These are phyloP conservation scores for Caradrina kadenii DNA, from an alignment of 2,888 invertebrate genomes.

Conservation along the genomic window DNA sequence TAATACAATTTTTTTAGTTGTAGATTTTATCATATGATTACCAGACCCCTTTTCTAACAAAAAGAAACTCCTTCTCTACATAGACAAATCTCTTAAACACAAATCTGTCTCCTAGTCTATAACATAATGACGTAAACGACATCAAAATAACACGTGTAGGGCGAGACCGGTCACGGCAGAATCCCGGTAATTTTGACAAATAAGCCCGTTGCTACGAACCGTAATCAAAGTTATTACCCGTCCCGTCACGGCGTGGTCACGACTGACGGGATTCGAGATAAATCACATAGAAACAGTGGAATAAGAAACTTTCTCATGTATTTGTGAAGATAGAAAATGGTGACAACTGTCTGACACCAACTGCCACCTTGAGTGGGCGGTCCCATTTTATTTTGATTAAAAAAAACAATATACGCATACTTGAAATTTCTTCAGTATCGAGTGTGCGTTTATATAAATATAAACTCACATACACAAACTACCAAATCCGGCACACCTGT, in stretches of 20 bases:
- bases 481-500: too few relatives aligned
- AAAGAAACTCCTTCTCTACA: too few relatives aligned
- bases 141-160: constrained; percentile 59
- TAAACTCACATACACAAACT: too few relatives aligned
- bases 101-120: constrained; percentile 47
- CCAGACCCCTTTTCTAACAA: too few relatives aligned
- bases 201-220: constrained; percentile 53
- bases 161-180: constrained; percentile 62
- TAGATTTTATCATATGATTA: too few relatives aligned
- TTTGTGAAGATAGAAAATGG: constrained; percentile 6
- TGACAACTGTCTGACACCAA: background rate
- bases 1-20: too few relatives aligned
- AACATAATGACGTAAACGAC: constrained; percentile 56
- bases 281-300: constrained; percentile 42
- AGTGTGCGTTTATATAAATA: too few relatives aligned
- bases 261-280: constrained; percentile 55
- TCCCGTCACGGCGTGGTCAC: constrained; percentile 53
- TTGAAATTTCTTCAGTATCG: too few relatives aligned
- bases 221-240: constrained; percentile 70
- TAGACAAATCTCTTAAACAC: background rate
- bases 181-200: constrained; percentile 74
- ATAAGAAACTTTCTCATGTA: constrained; percentile 22
- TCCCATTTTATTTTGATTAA: too few relatives aligned
- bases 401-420: too few relatives aligned
- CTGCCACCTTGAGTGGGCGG: background rate